Evolutionary conservation across 2,888 invertebrate genomes (phyloP).

Genomic region (Ophraella communa): DNA sequence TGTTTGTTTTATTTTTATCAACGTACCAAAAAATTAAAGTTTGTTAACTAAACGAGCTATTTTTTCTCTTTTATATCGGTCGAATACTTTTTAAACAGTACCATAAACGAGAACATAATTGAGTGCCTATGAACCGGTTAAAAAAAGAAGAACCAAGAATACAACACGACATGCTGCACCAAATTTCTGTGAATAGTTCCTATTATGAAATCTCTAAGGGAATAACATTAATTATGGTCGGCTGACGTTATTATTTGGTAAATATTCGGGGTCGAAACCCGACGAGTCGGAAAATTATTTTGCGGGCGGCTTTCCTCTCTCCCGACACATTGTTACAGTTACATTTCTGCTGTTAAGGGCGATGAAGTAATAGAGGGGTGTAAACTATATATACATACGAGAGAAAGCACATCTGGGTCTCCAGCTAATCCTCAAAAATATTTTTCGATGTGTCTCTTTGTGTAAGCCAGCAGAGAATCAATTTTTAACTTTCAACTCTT

Average conservation of each 20-base stretch:
- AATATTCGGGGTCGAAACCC: conserved; percentile 54
- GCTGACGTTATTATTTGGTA: conserved; percentile 56
- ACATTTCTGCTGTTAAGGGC: conserved; percentile 28
- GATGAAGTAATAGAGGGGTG: conserved; percentile 22
- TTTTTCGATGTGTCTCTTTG: too few relatives aligned
- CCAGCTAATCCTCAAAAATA: conserved; percentile 37
- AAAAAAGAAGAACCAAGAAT: background rate
- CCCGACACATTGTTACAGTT: conserved; percentile 53
- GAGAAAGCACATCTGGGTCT: conserved; percentile 39
- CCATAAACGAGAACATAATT: conserved; percentile 3
- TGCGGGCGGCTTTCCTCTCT: conserved; percentile 57
- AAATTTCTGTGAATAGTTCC: conserved; percentile 28
- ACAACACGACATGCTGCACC: background rate
- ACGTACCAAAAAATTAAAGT: too few relatives aligned
- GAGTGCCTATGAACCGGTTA: background rate
- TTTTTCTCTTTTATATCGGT: too few relatives aligned
- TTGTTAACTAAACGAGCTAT: too few relatives aligned
- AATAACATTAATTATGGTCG: conserved; percentile 55
- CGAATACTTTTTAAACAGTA: background rate
- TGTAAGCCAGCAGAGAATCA: too few relatives aligned
- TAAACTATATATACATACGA: conserved; percentile 10
- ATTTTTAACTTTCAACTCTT: too few relatives aligned
- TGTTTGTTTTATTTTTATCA: too few relatives aligned
- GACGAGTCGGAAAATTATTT: conserved; percentile 58
- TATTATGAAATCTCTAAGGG: conserved; percentile 35